A percentile compares a stretch with the other conserved stretches of the same genome.
Evolutionary conservation across 2,113 vertebrate genomes (phyloP).

Genomic region (Athene noctua): DNA sequence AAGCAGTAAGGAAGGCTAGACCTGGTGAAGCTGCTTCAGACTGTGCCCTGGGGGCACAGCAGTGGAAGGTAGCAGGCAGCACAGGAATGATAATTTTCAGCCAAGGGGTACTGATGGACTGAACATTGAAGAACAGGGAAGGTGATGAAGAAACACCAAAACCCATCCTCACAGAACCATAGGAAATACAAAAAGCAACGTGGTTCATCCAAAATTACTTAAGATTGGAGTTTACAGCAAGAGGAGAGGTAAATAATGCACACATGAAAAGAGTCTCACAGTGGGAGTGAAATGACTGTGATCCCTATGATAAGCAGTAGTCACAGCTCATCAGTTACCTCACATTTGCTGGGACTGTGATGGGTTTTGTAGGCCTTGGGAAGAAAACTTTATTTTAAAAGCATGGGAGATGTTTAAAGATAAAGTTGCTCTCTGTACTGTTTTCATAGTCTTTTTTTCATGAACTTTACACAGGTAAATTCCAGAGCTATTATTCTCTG

Average conservation of each 20-base stretch:
- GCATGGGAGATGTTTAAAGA: neutral
- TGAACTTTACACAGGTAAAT: neutral
- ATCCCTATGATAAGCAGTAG: neutral
- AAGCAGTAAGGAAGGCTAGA: neutral
- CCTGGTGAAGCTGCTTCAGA: neutral
- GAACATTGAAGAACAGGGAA: neutral
- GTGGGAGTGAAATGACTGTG: neutral
- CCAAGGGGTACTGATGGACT: neutral
- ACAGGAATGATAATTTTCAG: neutral
- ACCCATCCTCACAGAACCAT: neutral
- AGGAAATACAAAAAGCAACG: fast-evolving
- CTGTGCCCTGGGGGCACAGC: fast-evolving
- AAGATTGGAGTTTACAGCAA: neutral
- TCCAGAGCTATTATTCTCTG: neutral
- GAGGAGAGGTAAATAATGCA: neutral
- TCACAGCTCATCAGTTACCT: neutral
- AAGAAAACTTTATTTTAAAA: neutral
- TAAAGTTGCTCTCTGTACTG: neutral
- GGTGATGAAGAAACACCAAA: neutral
- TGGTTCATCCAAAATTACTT: neutral
- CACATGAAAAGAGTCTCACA: neutral
- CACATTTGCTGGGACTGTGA: neutral
- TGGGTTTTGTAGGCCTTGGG: neutral
- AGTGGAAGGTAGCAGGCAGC: neutral
- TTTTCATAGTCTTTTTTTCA: neutral